Evolutionary conservation across 2,888 invertebrate genomes (phyloP).

Genomic region (Salticus scenicus): DNA sequence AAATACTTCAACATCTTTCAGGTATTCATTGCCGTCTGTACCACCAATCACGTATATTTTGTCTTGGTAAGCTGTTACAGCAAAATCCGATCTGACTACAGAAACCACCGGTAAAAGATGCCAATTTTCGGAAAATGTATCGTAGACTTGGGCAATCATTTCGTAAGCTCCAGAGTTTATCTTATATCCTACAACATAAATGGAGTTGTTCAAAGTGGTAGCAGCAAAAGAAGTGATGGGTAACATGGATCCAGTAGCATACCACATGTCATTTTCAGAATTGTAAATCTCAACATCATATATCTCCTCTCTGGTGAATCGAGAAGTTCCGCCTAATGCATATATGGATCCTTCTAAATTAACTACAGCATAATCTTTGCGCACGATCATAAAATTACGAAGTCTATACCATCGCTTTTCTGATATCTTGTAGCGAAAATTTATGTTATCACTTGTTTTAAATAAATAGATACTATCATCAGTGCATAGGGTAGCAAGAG

Average conservation of each 20-base stretch:
- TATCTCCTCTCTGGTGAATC: background rate
- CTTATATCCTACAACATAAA: slow-evolving; percentile 25
- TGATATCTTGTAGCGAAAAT: background rate
- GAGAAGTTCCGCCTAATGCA: background rate
- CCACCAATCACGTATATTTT: slow-evolving; percentile 31
- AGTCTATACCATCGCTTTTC: background rate
- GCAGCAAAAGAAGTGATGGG: background rate
- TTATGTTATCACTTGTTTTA: slow-evolving; percentile 7
- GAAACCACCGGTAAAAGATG: background rate
- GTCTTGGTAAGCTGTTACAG: background rate
- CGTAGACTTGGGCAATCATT: slow-evolving; percentile 42
- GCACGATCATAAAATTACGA: background rate
- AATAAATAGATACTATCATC: slow-evolving; percentile 28
- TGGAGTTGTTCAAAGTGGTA: background rate
- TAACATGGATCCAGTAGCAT: background rate
- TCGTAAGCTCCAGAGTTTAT: background rate
- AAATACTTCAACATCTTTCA: slow-evolving; percentile 19
- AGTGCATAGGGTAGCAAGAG: background rate
- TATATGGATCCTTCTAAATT: slow-evolving; percentile 11
- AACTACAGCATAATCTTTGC: slow-evolving; percentile 14
- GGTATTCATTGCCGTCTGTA: background rate
- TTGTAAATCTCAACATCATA: slow-evolving; percentile 21
- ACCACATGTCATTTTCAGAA: slow-evolving; percentile 2
- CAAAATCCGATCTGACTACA: background rate
- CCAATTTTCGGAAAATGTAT: slow-evolving; percentile 18